A percentile compares a stretch with the other conserved stretches of the same genome.
Evolutionary conservation across 2,888 invertebrate species (phyloP).

Genomic region (Synanthedon andrenaeformis): DNA sequence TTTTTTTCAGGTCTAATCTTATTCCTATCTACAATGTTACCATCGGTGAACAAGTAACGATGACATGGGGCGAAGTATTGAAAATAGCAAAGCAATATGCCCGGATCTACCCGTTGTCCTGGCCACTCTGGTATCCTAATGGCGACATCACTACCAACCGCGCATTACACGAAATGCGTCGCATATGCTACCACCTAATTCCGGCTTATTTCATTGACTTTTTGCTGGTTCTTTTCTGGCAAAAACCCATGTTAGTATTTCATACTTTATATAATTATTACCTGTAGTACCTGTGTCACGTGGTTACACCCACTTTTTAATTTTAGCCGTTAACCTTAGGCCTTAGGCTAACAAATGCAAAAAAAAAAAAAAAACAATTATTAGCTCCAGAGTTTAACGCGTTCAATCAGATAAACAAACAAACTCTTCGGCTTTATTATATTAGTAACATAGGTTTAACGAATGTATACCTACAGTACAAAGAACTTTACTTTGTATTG

Average conservation of each 20-base stretch:
- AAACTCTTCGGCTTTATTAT: too few species aligned
- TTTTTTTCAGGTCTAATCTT: conserved; percentile 63
- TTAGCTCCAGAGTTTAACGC: too few species aligned
- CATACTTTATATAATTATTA: not conserved
- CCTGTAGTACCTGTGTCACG: not conserved
- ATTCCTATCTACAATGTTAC: conserved; percentile 92
- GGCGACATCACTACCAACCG: conserved; percentile 79
- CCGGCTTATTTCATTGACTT: conserved; percentile 86
- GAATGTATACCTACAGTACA: too few species aligned
- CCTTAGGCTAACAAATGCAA: not conserved
- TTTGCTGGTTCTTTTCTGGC: conserved; percentile 76
- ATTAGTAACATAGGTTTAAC: too few species aligned
- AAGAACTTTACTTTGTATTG: too few species aligned
- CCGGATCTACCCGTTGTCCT: conserved; percentile 81
- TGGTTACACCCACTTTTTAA: not conserved
- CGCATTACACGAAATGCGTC: conserved; percentile 73
- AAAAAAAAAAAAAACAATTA: not conserved
- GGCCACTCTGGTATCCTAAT: conserved; percentile 88
- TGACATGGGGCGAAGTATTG: conserved; percentile 89
- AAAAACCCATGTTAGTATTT: conserved; percentile 84
- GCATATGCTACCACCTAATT: conserved; percentile 79
- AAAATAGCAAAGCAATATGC: conserved; percentile 75
- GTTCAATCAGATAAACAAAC: too few species aligned
- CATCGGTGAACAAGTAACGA: conserved; percentile 81
- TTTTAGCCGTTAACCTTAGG: not conserved